Conservation (phyloP, 1,140 invertebrate species). For the Vanessa atalanta region DNA sequence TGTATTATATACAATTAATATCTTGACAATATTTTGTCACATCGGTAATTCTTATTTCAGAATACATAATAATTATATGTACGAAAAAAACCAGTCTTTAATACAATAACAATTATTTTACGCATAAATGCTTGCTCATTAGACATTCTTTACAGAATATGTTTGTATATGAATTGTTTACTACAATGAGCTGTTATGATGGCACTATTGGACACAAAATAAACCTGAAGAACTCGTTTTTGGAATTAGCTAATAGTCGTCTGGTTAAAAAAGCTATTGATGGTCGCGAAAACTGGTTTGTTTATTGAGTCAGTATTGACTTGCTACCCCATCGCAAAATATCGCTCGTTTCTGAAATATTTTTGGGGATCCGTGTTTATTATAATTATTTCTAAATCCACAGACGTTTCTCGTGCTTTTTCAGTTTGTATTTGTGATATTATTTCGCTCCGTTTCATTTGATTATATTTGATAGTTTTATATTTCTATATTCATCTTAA, state of each 20-base stretch:
- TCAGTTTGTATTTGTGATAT: too few species aligned
- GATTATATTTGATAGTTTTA: too few species aligned
- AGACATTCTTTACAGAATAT: neutral
- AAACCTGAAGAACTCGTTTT: constrained; percentile 25
- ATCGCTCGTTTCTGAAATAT: too few species aligned
- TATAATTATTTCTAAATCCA: too few species aligned
- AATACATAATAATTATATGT: too few species aligned
- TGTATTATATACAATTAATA: too few species aligned
- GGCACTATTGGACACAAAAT: constrained; percentile 1
- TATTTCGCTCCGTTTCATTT: too few species aligned
- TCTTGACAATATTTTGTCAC: too few species aligned
- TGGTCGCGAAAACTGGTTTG: constrained; percentile 2
- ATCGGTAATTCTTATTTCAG: neutral
- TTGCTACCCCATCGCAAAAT: neutral
- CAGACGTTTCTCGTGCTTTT: too few species aligned
- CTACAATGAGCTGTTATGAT: constrained; percentile 1
- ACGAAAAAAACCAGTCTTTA: too few species aligned
- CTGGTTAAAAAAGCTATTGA: constrained; percentile 12
- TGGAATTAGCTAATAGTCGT: neutral
- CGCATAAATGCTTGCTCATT: neutral
- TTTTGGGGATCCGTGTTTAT: too few species aligned
- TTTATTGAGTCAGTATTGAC: neutral
- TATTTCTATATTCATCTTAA: too few species aligned
- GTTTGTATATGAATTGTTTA: neutral
- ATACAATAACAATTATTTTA: neutral